phyloP scores from a whole-genome alignment of 2,888 invertebrate genomes.

The Platycheirus albimanus region DNA sequence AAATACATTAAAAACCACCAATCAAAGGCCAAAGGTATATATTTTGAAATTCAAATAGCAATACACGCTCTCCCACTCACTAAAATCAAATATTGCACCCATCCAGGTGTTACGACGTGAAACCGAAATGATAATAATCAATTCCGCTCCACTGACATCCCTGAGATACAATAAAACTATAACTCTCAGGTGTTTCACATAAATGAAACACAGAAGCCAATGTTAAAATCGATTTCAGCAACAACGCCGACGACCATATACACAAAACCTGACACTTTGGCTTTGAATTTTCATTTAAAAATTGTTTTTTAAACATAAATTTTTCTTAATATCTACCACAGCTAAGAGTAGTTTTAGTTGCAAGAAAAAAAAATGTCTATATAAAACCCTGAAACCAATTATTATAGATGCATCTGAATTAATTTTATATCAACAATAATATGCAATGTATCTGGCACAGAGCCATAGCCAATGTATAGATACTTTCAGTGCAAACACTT shows the following conservation, averaged over 20 bases:
- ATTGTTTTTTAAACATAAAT: background rate
- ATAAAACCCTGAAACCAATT: constrained; percentile 49
- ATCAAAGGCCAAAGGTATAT: constrained; percentile 16
- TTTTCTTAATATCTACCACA: background rate
- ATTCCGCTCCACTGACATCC: constrained; percentile 71
- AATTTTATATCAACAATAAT: constrained; percentile 53
- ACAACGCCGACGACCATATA: no score
- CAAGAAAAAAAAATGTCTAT: constrained; percentile 5
- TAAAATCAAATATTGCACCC: constrained; percentile 55
- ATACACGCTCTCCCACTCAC: constrained; percentile 49
- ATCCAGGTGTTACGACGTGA: constrained; percentile 30
- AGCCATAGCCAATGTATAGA: no score
- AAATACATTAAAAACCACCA: constrained; percentile 11
- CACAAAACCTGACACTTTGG: constrained; percentile 25
- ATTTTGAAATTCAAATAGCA: constrained; percentile 23
- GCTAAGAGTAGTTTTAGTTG: no score
- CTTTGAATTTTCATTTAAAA: constrained; percentile 56
- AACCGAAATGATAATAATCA: constrained; percentile 52
- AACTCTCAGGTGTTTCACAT: constrained; percentile 62
- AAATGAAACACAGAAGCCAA: constrained; percentile 5
- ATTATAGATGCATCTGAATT: constrained; percentile 70
- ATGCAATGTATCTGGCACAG: constrained; percentile 53
- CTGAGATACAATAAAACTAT: constrained; percentile 58
- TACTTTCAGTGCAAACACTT: constrained; percentile 26
- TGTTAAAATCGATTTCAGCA: constrained; percentile 57